Evolutionary conservation across 2,888 invertebrate species (phyloP), one percentile per base, ranked within the genome.

Genomic region (Quadroppia sp.): DNA sequence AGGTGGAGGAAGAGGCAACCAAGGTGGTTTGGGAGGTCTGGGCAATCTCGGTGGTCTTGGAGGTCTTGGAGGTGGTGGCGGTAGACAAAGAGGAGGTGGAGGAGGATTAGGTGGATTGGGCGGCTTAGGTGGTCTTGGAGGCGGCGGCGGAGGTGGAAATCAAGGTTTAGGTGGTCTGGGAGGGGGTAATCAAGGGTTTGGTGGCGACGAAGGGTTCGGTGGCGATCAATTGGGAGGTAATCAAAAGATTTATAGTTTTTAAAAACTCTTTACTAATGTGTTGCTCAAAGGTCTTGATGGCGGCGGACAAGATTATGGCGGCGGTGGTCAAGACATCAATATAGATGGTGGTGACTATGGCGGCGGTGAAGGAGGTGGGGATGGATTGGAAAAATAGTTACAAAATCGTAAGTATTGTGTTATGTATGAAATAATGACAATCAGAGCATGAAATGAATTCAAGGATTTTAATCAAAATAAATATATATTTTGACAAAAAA

Each of bases 201-300:
- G 53, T 50, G 50, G 50, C 2, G 50, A 20, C 2, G 50, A 20
- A 25, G 69, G 42, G 4, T 45, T 67, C 20, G 48, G 28, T 23
- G 48, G 53, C 1, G 74, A 69, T n/a, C 69, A 48, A 23, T 42
- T 67, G 20, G 67, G 74, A 40, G 74, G 74, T 61, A 69, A 32
- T 2, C 32, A 70, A 40, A 36, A 20, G 20, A 30, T 28, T 20
- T 7, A 48, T 25, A 36, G 61, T 45, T 72, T 59, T 20, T 53
- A 53, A 20, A 11, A 17, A 25, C 15, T 71, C 6, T 2, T 15
- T 15, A 11, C 45, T 45, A 45, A 45, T 45, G 15, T 17, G 2
- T 45, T 45, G 45, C 32, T 9, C 7, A 20, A 25, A 40, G 40
- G 13, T 67, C 23, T n/a, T 23, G 42, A n/a, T 23, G 32, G 32